A percentile compares a stretch with the other conserved stretches of the same genome.
phyloP scores from a whole-genome alignment of 1,140 invertebrate genomes.

The Drosophila mayri region DNA sequence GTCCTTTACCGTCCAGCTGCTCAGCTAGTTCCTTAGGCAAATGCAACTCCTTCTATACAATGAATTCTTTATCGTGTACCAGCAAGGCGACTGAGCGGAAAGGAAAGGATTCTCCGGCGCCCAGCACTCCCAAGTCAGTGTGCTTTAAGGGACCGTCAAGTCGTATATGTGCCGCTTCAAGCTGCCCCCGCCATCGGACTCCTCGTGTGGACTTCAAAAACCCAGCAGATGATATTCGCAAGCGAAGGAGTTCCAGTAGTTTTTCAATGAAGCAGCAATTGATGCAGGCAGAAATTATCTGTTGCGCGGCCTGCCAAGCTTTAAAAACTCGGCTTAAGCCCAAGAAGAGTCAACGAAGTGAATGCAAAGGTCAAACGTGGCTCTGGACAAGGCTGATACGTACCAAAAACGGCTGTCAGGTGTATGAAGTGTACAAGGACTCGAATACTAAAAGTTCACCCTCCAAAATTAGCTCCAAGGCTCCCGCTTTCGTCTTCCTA shows the following conservation, averaged over 20 bases:
- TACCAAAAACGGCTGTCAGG: conserved; percentile 46
- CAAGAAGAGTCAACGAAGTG: background rate
- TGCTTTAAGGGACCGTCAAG: conserved; percentile 14
- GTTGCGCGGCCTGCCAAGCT: conserved; percentile 25
- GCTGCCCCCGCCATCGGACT: conserved; percentile 25
- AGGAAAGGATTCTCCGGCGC: background rate
- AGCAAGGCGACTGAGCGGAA: background rate
- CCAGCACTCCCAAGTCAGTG: conserved; percentile 2
- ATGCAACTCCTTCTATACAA: background rate
- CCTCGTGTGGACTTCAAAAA: conserved; percentile 58
- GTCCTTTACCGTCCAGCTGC: background rate
- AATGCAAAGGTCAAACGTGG: conserved; percentile 20
- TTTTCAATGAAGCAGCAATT: conserved; percentile 2
- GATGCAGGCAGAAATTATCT: conserved; percentile 34
- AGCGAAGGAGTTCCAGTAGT: conserved; percentile 1
- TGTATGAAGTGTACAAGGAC: conserved; percentile 67
- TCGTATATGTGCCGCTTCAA: conserved; percentile 1
- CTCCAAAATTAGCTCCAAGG: background rate
- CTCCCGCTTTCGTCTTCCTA: conserved; percentile 57
- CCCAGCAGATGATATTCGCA: conserved; percentile 30
- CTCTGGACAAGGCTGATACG: conserved; percentile 56
- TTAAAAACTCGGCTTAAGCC: conserved; percentile 30
- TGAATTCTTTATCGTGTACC: background rate
- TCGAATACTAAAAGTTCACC: conserved; percentile 30
- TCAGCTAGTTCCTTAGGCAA: background rate